A percentile compares a stretch with the other conserved stretches of the same genome.
These are phyloP conservation scores for Anser cygnoides DNA, from an alignment of 2,113 vertebrate species.

Conservation along the genomic window DNA sequence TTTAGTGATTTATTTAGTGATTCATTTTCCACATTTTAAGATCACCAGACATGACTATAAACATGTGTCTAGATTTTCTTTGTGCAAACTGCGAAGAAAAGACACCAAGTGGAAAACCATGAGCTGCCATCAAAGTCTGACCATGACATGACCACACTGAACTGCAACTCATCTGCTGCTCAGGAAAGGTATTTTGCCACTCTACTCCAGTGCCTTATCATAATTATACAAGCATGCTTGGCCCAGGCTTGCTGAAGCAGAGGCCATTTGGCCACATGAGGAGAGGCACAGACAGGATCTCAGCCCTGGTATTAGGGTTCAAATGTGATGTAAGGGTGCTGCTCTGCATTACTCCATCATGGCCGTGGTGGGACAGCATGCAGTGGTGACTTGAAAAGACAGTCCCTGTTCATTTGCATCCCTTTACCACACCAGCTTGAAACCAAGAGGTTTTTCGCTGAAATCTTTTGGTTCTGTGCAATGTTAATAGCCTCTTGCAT, in stretches of 20 bases:
- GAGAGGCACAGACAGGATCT: not conserved
- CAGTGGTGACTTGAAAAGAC: not conserved
- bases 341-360: fast-evolving
- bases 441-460: not conserved
- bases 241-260: not conserved
- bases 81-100: not conserved
- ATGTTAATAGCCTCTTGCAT: not conserved
- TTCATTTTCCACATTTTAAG: not conserved
- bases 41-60: not conserved
- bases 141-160: not conserved
- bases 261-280: fast-evolving
- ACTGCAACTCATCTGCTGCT: not conserved
- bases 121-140: not conserved
- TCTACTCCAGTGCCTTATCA: not conserved
- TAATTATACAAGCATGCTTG: not conserved
- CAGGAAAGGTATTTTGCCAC: not conserved
- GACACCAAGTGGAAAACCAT: not conserved
- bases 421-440: not conserved
- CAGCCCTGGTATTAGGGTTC: not conserved
- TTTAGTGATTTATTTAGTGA: not conserved
- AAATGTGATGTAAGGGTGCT: not conserved
- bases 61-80: not conserved
- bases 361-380: fast-evolving
- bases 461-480: not conserved
- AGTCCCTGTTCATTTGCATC: fast-evolving